Evolutionary conservation across 2,888 invertebrate species (phyloP), one percentile per base, ranked within the genome.

Genomic region (Apotomis capreana): DNA sequence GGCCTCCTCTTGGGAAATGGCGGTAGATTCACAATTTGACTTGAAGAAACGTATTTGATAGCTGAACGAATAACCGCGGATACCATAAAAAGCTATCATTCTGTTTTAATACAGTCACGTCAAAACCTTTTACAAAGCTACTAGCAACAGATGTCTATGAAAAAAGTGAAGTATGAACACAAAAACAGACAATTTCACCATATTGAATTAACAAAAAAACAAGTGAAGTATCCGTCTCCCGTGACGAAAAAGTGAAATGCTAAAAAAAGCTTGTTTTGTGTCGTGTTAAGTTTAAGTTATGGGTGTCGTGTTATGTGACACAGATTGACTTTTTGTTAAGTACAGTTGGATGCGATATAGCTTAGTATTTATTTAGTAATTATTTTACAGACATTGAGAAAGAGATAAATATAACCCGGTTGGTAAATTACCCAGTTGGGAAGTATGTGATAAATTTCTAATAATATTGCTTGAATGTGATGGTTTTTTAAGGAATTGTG

Each of bases 271-370:
- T 54, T 26, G 65, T 65, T 64, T 64, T 64, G 64, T 64, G 64
- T 64, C 64, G 65, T 57, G 65, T 64, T 64, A 55, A 64, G 64
- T 65, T 65, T 65, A 65, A 65, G 44, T 65, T 65, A 65, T 57
- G 49, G 61, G 61, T 61, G 65, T 46, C 57, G 64, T 64, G 54
- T 65, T 65, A 13, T 64, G 65, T 65, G 65, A 46, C 65, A 65
- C 46, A 65, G 65, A 65, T 65, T 65, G 65, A 36, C 10, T 65
- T 65, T 65, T 65, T 65, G 36, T 65, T 46, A 8, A 12, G 65
- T 65, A 65, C 65, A 57, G 65, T 65, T 44, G 3, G 36, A 9
- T 58, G 12, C 3, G n/a, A 37, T n/a, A 58, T 10, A 49, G 49
- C 40, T 15, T 15, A 8, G 36, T 55, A 49, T 55, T 54, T 54